A percentile compares a stretch with the other conserved stretches of the same genome.
These are phyloP conservation scores for Mustela nigripes DNA, from an alignment of 2,113 vertebrate genomes.

Conservation along the genomic window DNA sequence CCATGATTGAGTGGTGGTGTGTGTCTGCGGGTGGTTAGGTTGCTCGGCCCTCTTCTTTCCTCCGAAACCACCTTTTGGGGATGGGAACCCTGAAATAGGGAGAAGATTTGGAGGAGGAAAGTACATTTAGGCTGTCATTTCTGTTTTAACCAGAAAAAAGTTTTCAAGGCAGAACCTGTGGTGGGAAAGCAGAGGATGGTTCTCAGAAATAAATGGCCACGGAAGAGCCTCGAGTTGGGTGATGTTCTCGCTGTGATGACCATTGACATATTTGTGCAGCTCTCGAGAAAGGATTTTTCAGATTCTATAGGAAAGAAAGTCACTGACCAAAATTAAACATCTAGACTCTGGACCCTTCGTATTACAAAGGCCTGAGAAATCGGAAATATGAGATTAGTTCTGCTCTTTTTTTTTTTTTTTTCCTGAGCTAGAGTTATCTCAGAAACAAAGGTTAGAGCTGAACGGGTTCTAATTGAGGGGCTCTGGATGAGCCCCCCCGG, in stretches of 20 bases:
- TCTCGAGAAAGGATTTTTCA: not conserved
- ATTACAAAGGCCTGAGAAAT: not conserved
- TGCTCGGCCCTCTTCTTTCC: not conserved
- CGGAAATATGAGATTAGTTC: not conserved
- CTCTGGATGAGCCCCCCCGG: not conserved
- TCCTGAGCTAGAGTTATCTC: not conserved
- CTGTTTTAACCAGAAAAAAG: not conserved
- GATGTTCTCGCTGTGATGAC: not conserved
- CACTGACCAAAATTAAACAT: not conserved
- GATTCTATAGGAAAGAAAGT: not conserved
- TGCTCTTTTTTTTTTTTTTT: not conserved
- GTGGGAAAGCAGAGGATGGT: not conserved
- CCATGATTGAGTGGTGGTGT: not conserved
- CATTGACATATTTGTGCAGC: too few species aligned
- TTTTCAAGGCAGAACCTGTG: not conserved
- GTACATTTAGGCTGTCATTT: not conserved
- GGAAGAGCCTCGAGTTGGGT: not conserved
- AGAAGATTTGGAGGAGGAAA: not conserved
- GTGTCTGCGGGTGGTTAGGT: not conserved
- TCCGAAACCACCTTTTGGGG: not conserved
- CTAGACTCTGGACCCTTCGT: not conserved
- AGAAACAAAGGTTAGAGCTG: not conserved
- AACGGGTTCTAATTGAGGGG: not conserved
- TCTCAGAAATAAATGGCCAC: not conserved
- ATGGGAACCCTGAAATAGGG: not conserved